Conservation (phyloP, 2,113 vertebrate genomes). For the Ailurus styani region DNA sequence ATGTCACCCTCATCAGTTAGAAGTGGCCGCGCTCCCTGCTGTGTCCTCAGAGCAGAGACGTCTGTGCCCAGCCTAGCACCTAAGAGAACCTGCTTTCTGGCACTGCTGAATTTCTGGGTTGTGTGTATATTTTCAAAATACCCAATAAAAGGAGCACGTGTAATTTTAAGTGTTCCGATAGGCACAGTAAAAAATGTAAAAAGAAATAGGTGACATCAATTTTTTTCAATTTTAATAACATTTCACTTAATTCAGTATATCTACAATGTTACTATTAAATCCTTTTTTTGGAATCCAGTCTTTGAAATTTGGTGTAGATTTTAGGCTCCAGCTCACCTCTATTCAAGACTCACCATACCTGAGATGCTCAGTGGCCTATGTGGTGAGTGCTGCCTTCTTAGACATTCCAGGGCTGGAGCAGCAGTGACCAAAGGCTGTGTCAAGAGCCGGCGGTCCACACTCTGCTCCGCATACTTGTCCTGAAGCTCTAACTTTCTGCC, state of each 20-base stretch:
- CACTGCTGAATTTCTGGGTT: too few relatives aligned
- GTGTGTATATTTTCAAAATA: background rate
- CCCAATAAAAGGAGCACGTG: background rate
- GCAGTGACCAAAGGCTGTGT: background rate
- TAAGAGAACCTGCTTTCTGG: background rate
- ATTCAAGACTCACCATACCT: background rate
- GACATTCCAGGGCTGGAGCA: background rate
- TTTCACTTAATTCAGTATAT: background rate
- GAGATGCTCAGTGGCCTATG: background rate
- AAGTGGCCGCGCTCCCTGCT: rapidly evolving
- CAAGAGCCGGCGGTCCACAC: background rate
- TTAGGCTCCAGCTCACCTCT: background rate
- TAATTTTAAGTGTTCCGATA: background rate
- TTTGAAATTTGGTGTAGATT: background rate
- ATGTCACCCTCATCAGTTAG: background rate
- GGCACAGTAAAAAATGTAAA: background rate
- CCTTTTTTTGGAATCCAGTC: background rate
- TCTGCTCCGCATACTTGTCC: background rate
- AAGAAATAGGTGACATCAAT: background rate
- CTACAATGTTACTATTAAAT: background rate
- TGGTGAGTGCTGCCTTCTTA: background rate
- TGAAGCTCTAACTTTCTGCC: background rate
- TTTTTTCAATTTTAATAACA: background rate
- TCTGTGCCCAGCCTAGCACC: background rate
- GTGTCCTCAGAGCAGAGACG: background rate